A percentile compares a stretch with the other conserved stretches of the same genome.
These are phyloP conservation scores for Hyles lineata DNA, from an alignment of 2,888 invertebrate species.

Conservation along the genomic window DNA sequence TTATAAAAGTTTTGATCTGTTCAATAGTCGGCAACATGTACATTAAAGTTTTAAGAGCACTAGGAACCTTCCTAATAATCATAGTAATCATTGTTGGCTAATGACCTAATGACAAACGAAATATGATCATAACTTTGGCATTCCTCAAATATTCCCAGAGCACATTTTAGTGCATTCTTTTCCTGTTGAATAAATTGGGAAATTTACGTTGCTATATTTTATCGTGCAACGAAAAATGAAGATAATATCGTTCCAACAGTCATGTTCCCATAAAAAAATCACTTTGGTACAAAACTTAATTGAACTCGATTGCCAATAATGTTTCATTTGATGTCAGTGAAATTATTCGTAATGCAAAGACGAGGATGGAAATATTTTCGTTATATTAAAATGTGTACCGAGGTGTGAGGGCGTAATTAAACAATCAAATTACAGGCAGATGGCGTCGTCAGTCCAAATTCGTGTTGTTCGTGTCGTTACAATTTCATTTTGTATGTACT, in stretches of 20 bases:
- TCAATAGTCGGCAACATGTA: no score
- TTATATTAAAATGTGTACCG: conserved; percentile 32
- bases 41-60: no score
- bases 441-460: conserved; percentile 31
- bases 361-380: conserved; percentile 30
- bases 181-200: no score
- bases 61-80: no score
- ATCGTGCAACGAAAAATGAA: neutral
- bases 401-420: conserved; percentile 39
- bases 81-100: no score
- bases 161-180: no score
- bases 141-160: no score
- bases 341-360: conserved; percentile 26
- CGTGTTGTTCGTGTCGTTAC: conserved; percentile 5
- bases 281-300: neutral
- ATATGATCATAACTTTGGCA: no score
- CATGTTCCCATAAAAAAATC: conserved; percentile 7
- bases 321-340: conserved; percentile 1
- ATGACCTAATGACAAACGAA: no score
- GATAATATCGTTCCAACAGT: neutral
- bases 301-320: neutral
- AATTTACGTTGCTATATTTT: no score
- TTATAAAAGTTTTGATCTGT: no score
- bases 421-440: conserved; percentile 39
- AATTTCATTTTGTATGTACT: conserved; percentile 10